A percentile compares a stretch with the other conserved stretches of the same genome.
These are phyloP conservation scores for Tiaroga cobitis DNA, from an alignment of 2,797 vertebrate species.

Conservation along the genomic window DNA sequence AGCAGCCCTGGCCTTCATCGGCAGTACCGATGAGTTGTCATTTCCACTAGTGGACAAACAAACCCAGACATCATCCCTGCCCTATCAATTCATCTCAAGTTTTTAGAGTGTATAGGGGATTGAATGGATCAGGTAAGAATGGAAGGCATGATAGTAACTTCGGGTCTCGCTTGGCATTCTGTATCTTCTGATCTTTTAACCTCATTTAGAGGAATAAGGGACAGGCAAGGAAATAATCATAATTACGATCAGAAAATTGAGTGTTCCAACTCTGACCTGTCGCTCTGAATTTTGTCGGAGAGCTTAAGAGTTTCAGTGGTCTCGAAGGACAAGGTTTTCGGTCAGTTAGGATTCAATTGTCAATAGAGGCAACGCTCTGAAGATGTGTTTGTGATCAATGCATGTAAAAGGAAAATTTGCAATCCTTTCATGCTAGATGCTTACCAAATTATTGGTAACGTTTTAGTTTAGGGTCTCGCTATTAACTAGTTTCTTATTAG, in stretches of 20 bases:
- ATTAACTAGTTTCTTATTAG: background rate
- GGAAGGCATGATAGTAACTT: background rate
- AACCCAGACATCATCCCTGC: background rate
- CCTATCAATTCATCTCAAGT: background rate
- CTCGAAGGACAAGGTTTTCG: background rate
- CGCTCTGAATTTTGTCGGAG: background rate
- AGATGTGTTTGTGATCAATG: background rate
- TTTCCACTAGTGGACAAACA: background rate
- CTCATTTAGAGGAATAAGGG: background rate
- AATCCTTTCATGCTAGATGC: background rate
- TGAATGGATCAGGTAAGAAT: background rate
- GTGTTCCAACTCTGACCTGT: background rate
- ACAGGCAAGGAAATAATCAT: background rate
- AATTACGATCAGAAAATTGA: background rate
- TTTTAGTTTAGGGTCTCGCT: background rate
- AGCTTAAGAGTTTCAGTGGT: background rate
- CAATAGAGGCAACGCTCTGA: background rate
- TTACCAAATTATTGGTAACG: background rate
- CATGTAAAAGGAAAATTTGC: background rate
- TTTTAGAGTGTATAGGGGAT: background rate
- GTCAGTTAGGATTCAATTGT: background rate
- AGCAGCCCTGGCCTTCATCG: background rate
- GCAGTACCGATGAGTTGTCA: background rate
- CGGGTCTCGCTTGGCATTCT: background rate
- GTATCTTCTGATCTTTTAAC: conserved; percentile 1